Evolutionary conservation across 1,140 invertebrate species (phyloP).

Genomic region (Zaprionus ornatus): DNA sequence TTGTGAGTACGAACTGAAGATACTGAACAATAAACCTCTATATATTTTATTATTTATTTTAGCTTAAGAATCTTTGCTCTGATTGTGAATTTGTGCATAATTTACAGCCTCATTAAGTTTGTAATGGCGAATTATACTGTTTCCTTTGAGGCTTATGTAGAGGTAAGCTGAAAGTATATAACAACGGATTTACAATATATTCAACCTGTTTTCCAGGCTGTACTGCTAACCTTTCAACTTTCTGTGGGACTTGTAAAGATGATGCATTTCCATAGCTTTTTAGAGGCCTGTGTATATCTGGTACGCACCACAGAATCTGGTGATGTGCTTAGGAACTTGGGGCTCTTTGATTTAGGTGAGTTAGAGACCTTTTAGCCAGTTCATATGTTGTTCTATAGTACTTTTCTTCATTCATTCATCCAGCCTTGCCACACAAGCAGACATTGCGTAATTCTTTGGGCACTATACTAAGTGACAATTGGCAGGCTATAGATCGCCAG

Average conservation of each 20-base stretch:
- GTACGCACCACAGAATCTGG: conserved; percentile 50
- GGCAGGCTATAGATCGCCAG: conserved; percentile 56
- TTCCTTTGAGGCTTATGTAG: conserved; percentile 68
- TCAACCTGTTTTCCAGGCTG: conserved; percentile 32
- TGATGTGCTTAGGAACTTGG: conserved; percentile 39
- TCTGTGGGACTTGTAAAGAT: conserved; percentile 63
- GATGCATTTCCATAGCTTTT: conserved; percentile 53
- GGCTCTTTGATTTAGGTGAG: conserved; percentile 61
- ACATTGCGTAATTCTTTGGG: conserved; percentile 30
- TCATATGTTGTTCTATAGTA: too few species aligned
- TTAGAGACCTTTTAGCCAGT: not conserved
- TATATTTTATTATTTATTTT: not conserved
- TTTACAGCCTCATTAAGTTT: conserved; percentile 58
- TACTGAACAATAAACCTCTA: too few species aligned
- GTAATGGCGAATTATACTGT: conserved; percentile 55
- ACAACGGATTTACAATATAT: not conserved
- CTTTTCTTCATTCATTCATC: not conserved
- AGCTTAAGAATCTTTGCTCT: conserved; percentile 42
- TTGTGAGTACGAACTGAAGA: conserved; percentile 32
- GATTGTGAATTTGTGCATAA: conserved; percentile 54
- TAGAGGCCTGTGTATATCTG: conserved; percentile 38
- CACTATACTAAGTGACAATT: conserved; percentile 46
- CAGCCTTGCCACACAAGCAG: conserved; percentile 45
- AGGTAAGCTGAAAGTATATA: conserved; percentile 22
- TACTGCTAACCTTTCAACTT: conserved; percentile 60